Evolutionary conservation across 1,140 invertebrate genomes (phyloP).

Genomic region (Wiebesia pumilae): DNA sequence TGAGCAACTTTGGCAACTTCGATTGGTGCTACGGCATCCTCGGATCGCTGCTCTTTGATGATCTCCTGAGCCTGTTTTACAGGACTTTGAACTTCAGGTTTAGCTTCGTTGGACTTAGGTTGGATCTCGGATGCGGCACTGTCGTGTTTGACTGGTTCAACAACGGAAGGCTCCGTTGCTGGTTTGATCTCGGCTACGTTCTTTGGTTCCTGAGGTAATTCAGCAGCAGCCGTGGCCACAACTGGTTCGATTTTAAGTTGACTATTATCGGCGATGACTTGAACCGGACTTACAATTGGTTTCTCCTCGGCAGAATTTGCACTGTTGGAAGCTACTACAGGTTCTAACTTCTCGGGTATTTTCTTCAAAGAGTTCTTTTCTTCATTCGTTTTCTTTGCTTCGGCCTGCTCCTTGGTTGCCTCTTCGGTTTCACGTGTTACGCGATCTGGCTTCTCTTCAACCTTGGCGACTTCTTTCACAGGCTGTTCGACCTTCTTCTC

Average conservation of each 20-base stretch:
- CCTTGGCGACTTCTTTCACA: slow-evolving; percentile 49
- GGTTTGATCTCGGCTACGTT: not conserved
- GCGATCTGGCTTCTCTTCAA: slow-evolving; percentile 66
- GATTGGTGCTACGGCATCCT: slow-evolving; percentile 12
- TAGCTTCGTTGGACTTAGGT: slow-evolving; percentile 48
- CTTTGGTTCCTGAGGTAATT: slow-evolving; percentile 6
- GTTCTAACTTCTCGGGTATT: slow-evolving; percentile 20
- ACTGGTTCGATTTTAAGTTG: slow-evolving; percentile 33
- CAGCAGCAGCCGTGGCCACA: slow-evolving; percentile 42
- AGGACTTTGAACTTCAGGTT: slow-evolving; percentile 54
- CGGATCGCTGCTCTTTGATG: slow-evolving; percentile 57
- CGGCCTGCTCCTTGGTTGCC: slow-evolving; percentile 56
- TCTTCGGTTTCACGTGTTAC: slow-evolving; percentile 68
- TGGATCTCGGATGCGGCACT: slow-evolving; percentile 31
- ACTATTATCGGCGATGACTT: slow-evolving; percentile 48
- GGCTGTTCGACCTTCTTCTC: slow-evolving; percentile 40
- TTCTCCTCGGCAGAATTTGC: slow-evolving; percentile 39
- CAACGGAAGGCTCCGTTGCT: not conserved
- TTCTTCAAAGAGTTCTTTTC: slow-evolving; percentile 32
- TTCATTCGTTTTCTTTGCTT: slow-evolving; percentile 46
- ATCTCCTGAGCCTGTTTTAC: slow-evolving; percentile 48
- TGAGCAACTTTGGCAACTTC: slow-evolving; percentile 4
- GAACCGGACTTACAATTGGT: slow-evolving; percentile 22
- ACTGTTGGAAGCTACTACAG: slow-evolving; percentile 25
- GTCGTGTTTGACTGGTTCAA: not conserved